Base-by-base conservation (phyloP, 1,140 invertebrate genomes). In the Aphelinus atriplicis region DNA sequence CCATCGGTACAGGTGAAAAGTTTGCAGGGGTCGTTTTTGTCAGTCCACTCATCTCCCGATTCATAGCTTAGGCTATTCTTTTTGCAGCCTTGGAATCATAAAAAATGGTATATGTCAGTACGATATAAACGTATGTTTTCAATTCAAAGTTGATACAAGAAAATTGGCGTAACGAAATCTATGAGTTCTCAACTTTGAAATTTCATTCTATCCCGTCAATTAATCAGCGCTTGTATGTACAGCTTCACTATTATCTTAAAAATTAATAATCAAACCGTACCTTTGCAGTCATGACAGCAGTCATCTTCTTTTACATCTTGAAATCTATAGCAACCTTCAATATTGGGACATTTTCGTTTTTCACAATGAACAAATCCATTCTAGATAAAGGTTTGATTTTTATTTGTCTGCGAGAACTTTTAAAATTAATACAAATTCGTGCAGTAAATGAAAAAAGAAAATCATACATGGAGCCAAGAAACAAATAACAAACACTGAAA, bases 1-100 rank as follows among this genome's bases (percentile, higher is more conserved):
- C 95, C 95, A 26, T 94, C 95, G 82, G 93, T 91, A 85, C 95
- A 97, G 43, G 91, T 90, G 75, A 93, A 87, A 68, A 92, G 87
- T 72, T 87, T 88, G 80, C 95, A 96, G 0, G 94, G 92, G 78
- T 95, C 91, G 42, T 90, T 88, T 1, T 89, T 86, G 71, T 93
- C 91, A 4, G 85, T 89, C 94, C 95, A 96, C 82, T 94, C 93
- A 0, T 92, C 91, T 58, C 93, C 93, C 56, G 94, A 95, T 3
- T 89, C 89, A 80, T 94, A 91, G 43, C 92, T 89, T 1, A 90
- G 86, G 2, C 94, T 93, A 45, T 93, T 91, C 82, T 91, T 91
- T 66, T 90, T 88, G 85, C 95, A 97, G 9, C 94, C 95, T 94
- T 80, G 26, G 26, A 26, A 26, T 26, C 26, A 26, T 26, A 3